Percentiles rank a stretch among this genome's conserved stretches.
These are phyloP conservation scores for Lepilemur ruficaudatus DNA, from an alignment of 2,797 vertebrate genomes.

Conservation along the genomic window DNA sequence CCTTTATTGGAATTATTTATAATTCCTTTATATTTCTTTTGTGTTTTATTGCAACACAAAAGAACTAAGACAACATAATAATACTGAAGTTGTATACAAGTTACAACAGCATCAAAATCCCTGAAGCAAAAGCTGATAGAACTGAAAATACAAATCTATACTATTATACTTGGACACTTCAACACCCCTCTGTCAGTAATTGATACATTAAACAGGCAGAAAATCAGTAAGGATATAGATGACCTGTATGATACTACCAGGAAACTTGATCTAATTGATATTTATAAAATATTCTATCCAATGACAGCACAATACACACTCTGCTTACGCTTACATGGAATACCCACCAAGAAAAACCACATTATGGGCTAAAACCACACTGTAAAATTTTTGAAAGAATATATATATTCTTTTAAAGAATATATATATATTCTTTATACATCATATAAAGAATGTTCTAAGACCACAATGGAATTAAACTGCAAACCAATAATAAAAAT, in stretches of 20 bases:
- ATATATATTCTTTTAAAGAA: too few relatives aligned
- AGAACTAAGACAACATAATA: background rate
- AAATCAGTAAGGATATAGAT: background rate
- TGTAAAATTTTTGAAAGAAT: background rate
- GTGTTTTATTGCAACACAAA: background rate
- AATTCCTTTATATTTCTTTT: too few relatives aligned
- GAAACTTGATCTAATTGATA: background rate
- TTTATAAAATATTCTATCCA: background rate
- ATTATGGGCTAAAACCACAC: background rate
- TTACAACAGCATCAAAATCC: background rate
- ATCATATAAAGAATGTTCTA: background rate
- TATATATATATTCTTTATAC: too few relatives aligned
- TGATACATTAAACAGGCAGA: background rate
- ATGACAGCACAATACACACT: background rate
- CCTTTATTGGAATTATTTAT: too few relatives aligned
- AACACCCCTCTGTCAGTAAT: background rate
- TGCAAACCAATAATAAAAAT: background rate
- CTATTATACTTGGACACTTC: background rate
- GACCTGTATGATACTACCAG: background rate
- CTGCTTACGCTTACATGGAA: background rate
- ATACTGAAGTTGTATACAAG: background rate
- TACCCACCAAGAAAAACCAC: background rate
- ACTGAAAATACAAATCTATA: background rate
- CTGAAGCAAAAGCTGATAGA: background rate
- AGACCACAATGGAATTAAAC: background rate